Percentiles rank a stretch among this genome's conserved stretches.
Conservation (phyloP, 2,113 vertebrate species). For the Oreochromis tanganicae region DNA sequence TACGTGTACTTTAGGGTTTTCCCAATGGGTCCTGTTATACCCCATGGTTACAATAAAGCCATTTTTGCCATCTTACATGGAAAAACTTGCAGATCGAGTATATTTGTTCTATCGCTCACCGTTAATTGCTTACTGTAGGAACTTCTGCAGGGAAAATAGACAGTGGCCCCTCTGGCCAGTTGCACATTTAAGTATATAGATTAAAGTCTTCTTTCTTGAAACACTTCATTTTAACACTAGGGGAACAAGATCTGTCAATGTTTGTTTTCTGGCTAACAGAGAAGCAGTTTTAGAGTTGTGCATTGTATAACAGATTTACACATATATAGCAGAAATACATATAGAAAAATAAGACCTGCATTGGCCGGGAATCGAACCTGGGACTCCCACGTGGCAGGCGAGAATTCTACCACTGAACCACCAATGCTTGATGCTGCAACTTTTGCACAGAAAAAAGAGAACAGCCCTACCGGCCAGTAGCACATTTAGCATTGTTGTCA, state of each 20-base stretch:
- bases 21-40: accelerated
- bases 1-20: neutral
- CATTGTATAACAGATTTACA: neutral
- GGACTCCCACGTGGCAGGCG: constrained; percentile 43
- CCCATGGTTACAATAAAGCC: neutral
- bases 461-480: accelerated
- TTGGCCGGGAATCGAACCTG: neutral
- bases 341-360: accelerated
- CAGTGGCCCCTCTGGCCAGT: neutral
- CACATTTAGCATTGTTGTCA: neutral
- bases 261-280: neutral
- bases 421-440: accelerated
- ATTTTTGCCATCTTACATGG: neutral
- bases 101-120: neutral
- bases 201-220: neutral
- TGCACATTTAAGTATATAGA: neutral
- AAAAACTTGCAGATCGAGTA: neutral
- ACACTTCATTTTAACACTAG: neutral
- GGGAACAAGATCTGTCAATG: neutral
- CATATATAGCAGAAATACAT: neutral
- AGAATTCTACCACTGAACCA: constrained; percentile 67
- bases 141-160: neutral
- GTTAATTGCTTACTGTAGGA: neutral
- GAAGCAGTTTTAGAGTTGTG: neutral
- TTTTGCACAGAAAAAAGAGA: neutral